Percentiles rank a stretch among this genome's conserved stretches.
These are phyloP conservation scores for Bugulina stolonifera DNA, from an alignment of 2,888 invertebrate species.

Conservation along the genomic window DNA sequence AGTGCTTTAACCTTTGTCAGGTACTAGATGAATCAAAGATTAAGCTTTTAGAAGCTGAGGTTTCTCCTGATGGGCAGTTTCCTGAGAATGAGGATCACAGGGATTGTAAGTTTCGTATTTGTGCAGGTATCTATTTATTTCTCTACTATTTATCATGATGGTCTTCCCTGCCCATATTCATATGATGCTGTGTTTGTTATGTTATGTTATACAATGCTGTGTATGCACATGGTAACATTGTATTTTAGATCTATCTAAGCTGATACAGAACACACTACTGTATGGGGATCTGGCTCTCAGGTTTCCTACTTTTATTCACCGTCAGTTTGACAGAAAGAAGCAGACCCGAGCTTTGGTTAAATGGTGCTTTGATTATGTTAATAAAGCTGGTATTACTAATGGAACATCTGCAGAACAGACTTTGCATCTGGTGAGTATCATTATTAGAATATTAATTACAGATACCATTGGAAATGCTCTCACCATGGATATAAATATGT, in stretches of 20 bases:
- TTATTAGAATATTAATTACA: too few relatives aligned
- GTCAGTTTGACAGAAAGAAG: not conserved
- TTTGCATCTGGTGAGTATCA: slow-evolving; percentile 2
- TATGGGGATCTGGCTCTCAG: slow-evolving; percentile 9
- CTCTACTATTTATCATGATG: too few relatives aligned
- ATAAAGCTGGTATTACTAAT: not conserved
- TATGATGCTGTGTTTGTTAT: not conserved
- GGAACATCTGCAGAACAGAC: slow-evolving; percentile 3
- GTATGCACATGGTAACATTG: not conserved
- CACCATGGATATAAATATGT: too few relatives aligned
- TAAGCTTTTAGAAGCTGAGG: not conserved
- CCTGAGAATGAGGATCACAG: slow-evolving; percentile 3
- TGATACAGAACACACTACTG: slow-evolving; percentile 11
- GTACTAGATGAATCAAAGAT: not conserved
- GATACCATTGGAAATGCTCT: too few relatives aligned
- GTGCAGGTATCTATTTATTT: not conserved
- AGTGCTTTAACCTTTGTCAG: not conserved
- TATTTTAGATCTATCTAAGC: not conserved
- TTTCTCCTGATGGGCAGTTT: not conserved
- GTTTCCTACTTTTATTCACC: slow-evolving; percentile 13
- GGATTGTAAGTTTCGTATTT: slow-evolving; percentile 10
- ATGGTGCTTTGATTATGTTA: slow-evolving; percentile 7
- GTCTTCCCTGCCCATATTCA: too few relatives aligned
- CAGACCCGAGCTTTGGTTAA: not conserved
- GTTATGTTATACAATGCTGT: not conserved